Evolutionary conservation across 1,140 invertebrate genomes (phyloP), one percentile per base, ranked within the genome.

Genomic region (Scylla paramamosain): DNA sequence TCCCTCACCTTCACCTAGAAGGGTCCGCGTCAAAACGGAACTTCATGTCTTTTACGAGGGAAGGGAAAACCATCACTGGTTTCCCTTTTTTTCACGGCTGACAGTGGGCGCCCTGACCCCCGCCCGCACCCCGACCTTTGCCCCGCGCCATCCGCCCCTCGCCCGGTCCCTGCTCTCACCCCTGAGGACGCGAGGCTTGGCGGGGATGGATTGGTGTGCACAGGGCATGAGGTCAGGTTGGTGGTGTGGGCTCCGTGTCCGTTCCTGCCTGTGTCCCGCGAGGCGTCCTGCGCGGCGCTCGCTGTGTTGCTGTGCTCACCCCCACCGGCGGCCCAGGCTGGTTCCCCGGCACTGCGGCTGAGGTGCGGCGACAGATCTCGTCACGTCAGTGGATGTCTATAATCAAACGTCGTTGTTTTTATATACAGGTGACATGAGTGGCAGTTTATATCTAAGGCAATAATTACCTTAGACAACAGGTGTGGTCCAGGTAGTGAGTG

Each of bases 361-460:
- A 32, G 31, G 31, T 87, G 31, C 84, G 31, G 31, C 84, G 84
- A 39, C 31, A 46, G 84, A 46, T 87, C 39, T 32, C 84, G 84
- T 87, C 84, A 39, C 39, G 31, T 87, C 84, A 32, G 31, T 32
- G 39, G 84, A 46, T 32, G 52, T 32, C 48, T 32, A 32, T 29
- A 91, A 91, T 91, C 90, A 91, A 91, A 91, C 52, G 77, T 91
- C 46, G 29, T 77, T 32, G 59, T 77, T 14, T 59, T 77, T 91
- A 25, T 91, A 77, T 77, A 77, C 90, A 31, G 77, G 90, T 91
- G 90, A 52, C 90, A 91, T 31, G 16, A 31, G 90, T 91, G 77
- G 31, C 77, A 32, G 20, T 91, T 31, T 32, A 20, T 91, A 91
- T 77, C 90, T 20, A 32, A 91, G 90, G 90, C 90, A 91, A 91